These are phyloP conservation scores for Ceratosolen fusciceps DNA, from an alignment of 1,140 invertebrate species.

Conservation along the genomic window DNA sequence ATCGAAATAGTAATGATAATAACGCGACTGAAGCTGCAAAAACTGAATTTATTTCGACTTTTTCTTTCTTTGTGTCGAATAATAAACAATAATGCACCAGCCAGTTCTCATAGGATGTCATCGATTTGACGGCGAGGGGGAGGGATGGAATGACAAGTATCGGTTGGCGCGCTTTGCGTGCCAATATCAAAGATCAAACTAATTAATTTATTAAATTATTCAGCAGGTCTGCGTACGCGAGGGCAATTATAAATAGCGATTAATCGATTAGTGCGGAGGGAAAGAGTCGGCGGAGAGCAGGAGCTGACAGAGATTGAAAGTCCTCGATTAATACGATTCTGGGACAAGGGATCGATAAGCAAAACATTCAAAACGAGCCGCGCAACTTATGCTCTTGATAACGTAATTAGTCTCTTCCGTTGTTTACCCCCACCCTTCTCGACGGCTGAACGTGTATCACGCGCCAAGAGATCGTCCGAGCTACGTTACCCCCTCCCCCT, in stretches of 20 bases:
- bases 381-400: slow-evolving; percentile 36
- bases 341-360: slow-evolving; percentile 31
- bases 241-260: slow-evolving; percentile 40
- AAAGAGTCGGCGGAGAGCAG: background rate
- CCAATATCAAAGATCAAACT: slow-evolving; percentile 51
- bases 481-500: background rate
- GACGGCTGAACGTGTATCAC: no score
- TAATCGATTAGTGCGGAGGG: slow-evolving; percentile 23
- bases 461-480: no score
- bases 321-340: slow-evolving; percentile 28
- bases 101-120: no score
- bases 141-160: no score
- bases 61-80: no score
- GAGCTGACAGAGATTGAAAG: slow-evolving; percentile 1
- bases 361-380: slow-evolving; percentile 23
- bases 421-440: no score
- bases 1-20: no score
- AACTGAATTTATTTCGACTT: no score
- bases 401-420: slow-evolving; percentile 31
- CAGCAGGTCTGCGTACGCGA: slow-evolving; percentile 10
- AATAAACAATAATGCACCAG: no score
- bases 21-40: no score
- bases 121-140: no score
- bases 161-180: background rate
- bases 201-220: slow-evolving; percentile 61